Base-by-base conservation (phyloP, 2,888 invertebrate species). In the Leucophora obtusa region DNA sequence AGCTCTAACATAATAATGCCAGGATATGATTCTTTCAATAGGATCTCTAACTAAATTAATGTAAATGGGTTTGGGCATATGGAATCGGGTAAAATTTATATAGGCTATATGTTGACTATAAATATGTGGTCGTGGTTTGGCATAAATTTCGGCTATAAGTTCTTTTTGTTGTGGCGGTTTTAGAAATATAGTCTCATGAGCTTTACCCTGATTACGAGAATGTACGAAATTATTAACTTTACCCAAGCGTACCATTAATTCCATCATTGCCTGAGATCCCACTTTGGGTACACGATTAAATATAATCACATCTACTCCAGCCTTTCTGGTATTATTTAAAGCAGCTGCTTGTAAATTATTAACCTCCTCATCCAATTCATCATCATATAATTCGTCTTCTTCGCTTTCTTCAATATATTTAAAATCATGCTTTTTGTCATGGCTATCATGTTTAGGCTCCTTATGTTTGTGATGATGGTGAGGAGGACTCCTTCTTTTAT, bases 201-300 rank as follows among this genome's bases (percentile, higher is more conserved):
- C 92, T 89, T 96, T 96, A 6, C 96, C 95, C 28, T 93, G 91
- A 88, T 97, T 96, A 63, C 96, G 94, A 85, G 95, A 83, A 66
- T 87, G 85, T 0, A 50, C 17, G 5, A 86, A 90, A 24, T 86
- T 86, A 83, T 90, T 89, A 6, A 89, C 83, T 66, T 81, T 85
- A 15, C 87, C 93, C 68, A 96, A 91, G 74, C 94, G 91, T 73
- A 94, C 89, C 76, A 97, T 91, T 21, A 97, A 91, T 87, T 96
- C 95, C 96, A 97, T 97, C 85, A 97, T 93, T 4, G 96, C 95
- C 89, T 96, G 96, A 69, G 96, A 96, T 76, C 97, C 97, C 54
- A 96, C 96, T 91, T 97, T 97, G 9, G 97, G 96, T 47, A 97
- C 96, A 17, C 97, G 92, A 90, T 97, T 97, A 91, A 97, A 97